Conservation (phyloP, 2,888 invertebrate genomes). For the Stictocephala bisonia region DNA sequence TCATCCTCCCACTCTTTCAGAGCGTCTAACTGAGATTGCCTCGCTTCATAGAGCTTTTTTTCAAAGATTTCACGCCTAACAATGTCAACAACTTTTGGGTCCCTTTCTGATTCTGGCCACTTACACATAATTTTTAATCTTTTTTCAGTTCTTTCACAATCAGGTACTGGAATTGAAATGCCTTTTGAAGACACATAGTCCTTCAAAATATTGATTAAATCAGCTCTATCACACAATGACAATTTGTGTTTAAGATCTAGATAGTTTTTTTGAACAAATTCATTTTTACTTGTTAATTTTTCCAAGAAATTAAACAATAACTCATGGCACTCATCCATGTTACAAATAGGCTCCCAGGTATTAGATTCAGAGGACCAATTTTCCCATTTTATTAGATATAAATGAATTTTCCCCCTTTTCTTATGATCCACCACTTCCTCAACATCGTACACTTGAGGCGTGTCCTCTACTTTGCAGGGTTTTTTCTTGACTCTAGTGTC, state of each 20-base stretch:
- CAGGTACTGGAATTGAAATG: slow-evolving; percentile 37
- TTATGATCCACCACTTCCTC: slow-evolving; percentile 76
- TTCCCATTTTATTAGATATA: slow-evolving; percentile 88
- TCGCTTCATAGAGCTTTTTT: slow-evolving; percentile 39
- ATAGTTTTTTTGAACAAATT: slow-evolving; percentile 35
- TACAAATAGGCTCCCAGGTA: slow-evolving; percentile 87
- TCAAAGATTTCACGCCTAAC: slow-evolving; percentile 41
- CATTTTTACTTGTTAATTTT: background rate
- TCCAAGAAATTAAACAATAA: slow-evolving; percentile 65
- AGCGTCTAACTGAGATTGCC: slow-evolving; percentile 72
- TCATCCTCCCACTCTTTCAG: slow-evolving; percentile 80
- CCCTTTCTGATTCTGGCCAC: slow-evolving; percentile 44
- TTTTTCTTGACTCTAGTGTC: background rate
- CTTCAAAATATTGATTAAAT: slow-evolving; percentile 38
- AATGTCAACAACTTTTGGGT: slow-evolving; percentile 45
- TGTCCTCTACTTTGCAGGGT: slow-evolving; percentile 40
- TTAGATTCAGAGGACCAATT: slow-evolving; percentile 77
- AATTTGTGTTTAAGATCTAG: slow-evolving; percentile 40
- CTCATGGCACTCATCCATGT: slow-evolving; percentile 76
- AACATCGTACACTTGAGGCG: slow-evolving; percentile 75
- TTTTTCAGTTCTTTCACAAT: slow-evolving; percentile 44
- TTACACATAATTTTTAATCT: slow-evolving; percentile 37
- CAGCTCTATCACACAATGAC: slow-evolving; percentile 16
- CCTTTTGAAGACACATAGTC: slow-evolving; percentile 43
- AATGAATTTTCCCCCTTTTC: slow-evolving; percentile 65